Conservation (phyloP, 2,113 vertebrate genomes). For the Phaethon lepturus region DNA sequence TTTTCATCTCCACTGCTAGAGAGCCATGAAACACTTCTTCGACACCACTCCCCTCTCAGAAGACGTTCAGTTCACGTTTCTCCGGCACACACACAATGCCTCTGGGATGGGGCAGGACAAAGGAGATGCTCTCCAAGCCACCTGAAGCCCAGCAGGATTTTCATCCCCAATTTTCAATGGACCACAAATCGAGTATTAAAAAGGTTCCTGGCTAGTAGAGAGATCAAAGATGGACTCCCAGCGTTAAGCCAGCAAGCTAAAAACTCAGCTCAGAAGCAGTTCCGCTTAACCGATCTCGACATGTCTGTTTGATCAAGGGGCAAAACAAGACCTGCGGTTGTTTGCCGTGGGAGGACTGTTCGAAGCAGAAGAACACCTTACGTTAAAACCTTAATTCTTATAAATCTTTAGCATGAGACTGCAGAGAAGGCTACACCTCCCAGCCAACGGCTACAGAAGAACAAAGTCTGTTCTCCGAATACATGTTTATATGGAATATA, state of each 20-base stretch:
- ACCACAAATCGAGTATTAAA: neutral
- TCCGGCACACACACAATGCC: neutral
- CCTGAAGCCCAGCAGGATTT: neutral
- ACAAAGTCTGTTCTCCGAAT: neutral
- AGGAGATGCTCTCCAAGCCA: neutral
- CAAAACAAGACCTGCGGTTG: neutral
- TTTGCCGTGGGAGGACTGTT: neutral
- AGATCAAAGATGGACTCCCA: neutral
- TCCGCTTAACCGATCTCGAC: neutral
- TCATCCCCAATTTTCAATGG: neutral
- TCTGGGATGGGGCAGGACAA: neutral
- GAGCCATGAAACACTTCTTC: neutral
- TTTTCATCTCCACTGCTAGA: neutral
- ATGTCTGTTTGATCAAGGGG: neutral
- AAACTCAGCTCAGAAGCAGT: neutral
- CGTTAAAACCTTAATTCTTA: neutral
- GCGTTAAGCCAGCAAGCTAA: neutral
- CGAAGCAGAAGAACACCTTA: neutral
- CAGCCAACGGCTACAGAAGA: neutral
- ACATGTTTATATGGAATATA: neutral
- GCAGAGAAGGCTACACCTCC: neutral
- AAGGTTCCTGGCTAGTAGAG: neutral
- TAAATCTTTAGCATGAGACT: neutral
- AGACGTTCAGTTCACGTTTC: neutral
- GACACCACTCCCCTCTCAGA: neutral